Percentiles rank a stretch among this genome's conserved stretches.
Conservation (phyloP, 2,888 invertebrate genomes). For the Brenthis ino region DNA sequence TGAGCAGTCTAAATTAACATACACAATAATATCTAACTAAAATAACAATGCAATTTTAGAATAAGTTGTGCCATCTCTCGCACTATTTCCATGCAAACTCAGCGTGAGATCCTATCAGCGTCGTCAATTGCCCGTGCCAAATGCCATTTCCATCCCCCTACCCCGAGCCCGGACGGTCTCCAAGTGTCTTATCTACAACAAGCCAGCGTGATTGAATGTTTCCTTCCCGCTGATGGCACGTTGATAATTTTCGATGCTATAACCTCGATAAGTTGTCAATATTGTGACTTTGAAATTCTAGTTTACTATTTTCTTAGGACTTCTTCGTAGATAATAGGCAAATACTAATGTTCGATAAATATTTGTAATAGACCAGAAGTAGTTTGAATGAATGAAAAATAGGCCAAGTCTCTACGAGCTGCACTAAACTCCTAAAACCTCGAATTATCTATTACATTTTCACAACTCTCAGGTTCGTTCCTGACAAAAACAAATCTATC, state of each 20-base stretch:
- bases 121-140: slow-evolving; percentile 83
- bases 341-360: too few relatives aligned
- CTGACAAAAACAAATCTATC: too few relatives aligned
- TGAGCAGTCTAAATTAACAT: too few relatives aligned
- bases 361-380: too few relatives aligned
- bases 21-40: too few relatives aligned
- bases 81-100: slow-evolving; percentile 70
- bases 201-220: slow-evolving; percentile 73
- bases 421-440: too few relatives aligned
- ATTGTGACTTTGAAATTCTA: neutral
- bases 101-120: slow-evolving; percentile 81
- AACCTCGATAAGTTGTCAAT: slow-evolving; percentile 38
- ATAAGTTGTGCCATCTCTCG: slow-evolving; percentile 41
- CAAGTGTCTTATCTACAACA: slow-evolving; percentile 63
- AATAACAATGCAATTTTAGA: neutral
- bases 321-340: neutral
- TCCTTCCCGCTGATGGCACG: slow-evolving; percentile 74
- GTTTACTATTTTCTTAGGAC: neutral
- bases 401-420: too few relatives aligned
- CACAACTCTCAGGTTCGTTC: too few relatives aligned
- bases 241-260: slow-evolving; percentile 61
- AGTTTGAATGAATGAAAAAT: too few relatives aligned
- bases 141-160: slow-evolving; percentile 70
- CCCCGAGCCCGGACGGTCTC: slow-evolving; percentile 41
- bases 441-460: too few relatives aligned